A percentile compares a stretch with the other conserved stretches of the same genome.
Conservation (phyloP, 2,888 invertebrate genomes). For the Cecidostiba fungosa region DNA sequence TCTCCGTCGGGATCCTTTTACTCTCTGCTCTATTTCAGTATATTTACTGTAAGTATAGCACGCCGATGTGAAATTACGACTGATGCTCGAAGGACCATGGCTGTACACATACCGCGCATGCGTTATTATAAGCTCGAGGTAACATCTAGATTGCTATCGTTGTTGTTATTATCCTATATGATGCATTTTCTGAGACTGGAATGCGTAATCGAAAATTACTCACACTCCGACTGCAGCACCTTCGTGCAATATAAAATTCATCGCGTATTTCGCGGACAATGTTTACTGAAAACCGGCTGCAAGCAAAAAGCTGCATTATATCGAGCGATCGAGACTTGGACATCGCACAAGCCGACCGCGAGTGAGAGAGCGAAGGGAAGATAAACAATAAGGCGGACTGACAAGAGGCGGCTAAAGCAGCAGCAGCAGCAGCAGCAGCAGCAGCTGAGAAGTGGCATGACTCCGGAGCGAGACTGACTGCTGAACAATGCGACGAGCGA, state of each 20-base stretch:
- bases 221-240: neutral
- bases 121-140: neutral
- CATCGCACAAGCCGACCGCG: neutral
- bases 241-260: neutral
- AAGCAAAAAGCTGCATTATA: neutral
- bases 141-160: constrained; percentile 16
- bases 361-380: constrained; percentile 32
- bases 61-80: neutral
- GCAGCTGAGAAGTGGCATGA: constrained; percentile 27
- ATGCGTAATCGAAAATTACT: neutral
- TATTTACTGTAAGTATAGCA: constrained; percentile 8
- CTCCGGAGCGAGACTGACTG: constrained; percentile 58
- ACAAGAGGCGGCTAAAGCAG: constrained; percentile 24
- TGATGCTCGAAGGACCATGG: neutral
- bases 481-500: constrained; percentile 58
- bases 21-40: constrained; percentile 11
- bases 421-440: neutral
- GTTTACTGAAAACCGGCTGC: neutral
- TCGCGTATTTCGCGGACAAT: neutral
- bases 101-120: neutral
- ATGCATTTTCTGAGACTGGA: neutral
- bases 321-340: neutral
- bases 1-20: neutral
- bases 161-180: neutral
- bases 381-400: constrained; percentile 48